phyloP scores from a whole-genome alignment of 2,888 invertebrate species.

The Dendrolimus pini region DNA sequence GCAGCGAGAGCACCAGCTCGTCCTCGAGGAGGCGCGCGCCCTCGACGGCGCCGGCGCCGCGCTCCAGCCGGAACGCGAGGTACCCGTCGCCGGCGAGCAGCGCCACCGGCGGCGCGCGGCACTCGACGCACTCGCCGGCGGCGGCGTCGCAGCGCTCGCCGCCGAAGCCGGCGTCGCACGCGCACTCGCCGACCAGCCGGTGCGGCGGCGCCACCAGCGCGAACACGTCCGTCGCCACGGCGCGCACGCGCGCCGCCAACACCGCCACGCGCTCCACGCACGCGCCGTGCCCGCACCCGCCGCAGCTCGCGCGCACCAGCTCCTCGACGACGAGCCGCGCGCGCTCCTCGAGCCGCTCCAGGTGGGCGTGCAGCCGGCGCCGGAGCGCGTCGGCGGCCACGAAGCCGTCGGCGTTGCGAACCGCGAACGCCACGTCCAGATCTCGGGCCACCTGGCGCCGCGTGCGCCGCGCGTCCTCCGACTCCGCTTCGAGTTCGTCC shows the following conservation, averaged over 20 bases:
- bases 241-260: conserved; percentile 23
- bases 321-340: conserved; percentile 63
- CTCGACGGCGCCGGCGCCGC: conserved; percentile 70
- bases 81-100: conserved; percentile 80
- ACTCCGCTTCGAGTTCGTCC: conserved; percentile 48
- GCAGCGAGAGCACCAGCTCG: conserved; percentile 85
- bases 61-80: conserved; percentile 83
- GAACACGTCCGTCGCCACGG: conserved; percentile 49
- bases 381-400: conserved; percentile 58
- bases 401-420: conserved; percentile 55
- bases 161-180: conserved; percentile 89
- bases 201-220: conserved; percentile 53
- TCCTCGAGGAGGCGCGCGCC: conserved; percentile 86
- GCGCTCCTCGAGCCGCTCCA: conserved; percentile 60
- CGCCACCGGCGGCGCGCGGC: conserved; percentile 81
- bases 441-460: conserved; percentile 76
- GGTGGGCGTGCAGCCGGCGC: conserved; percentile 55
- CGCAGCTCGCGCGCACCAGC: conserved; percentile 54
- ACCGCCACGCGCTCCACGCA: conserved; percentile 50
- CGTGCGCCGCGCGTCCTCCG: conserved; percentile 23
- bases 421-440: conserved; percentile 92
- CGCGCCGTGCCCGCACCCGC: conserved; percentile 48
- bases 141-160: conserved; percentile 87
- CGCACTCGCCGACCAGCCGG: conserved; percentile 79
- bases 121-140: conserved; percentile 88